Base-by-base conservation (phyloP, 2,888 invertebrate genomes). In the Anorthoa munda region DNA sequence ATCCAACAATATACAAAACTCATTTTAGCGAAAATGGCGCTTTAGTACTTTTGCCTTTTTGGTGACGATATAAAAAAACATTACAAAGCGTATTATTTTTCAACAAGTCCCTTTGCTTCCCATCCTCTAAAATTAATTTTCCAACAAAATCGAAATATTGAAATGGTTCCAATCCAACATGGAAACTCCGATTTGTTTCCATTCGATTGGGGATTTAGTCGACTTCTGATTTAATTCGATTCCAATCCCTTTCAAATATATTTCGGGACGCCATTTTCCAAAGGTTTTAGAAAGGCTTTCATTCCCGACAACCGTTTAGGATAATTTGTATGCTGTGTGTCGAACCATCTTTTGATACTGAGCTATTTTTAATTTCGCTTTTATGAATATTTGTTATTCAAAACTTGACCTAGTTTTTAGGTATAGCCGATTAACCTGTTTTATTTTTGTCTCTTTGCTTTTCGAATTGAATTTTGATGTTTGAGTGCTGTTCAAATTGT, bases 161-260 rank as follows among this genome's bases (percentile, higher is more conserved):
- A 65, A 77, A 77, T 56, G 59, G 58, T 11, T 69, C 53, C 46
- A 17, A 66, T 69, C 26, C 26, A 23, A 23, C 12, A 71, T 53
- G 55, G 51, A 12, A 60, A 66, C 17, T 58, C 46, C 60, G 60
- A 75, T 80, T 85, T 73, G 56, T 73, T 67, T 53, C 55, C 9
- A 59, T 68, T 77, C 46, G 23, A 84, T 77, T 72, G 23, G 56
- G 75, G 80, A 70, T 76, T 85, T 51, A 70, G 55, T 12, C 58
- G 75, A 78, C 64, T 65, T 68, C 58, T 80, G 60, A 69, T 80
- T 75, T 73, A 53, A 82, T 70, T 74, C 66, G 45, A 75, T 78
- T 68, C 63, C 2, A 31, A 69, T 75, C 61, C 63, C 21, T 39
- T 77, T 75, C 59, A 66, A 81, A 73, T 69, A 66, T 66, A 74